phyloP scores from a whole-genome alignment of 2,888 invertebrate species.

The Andrena flavipes region DNA sequence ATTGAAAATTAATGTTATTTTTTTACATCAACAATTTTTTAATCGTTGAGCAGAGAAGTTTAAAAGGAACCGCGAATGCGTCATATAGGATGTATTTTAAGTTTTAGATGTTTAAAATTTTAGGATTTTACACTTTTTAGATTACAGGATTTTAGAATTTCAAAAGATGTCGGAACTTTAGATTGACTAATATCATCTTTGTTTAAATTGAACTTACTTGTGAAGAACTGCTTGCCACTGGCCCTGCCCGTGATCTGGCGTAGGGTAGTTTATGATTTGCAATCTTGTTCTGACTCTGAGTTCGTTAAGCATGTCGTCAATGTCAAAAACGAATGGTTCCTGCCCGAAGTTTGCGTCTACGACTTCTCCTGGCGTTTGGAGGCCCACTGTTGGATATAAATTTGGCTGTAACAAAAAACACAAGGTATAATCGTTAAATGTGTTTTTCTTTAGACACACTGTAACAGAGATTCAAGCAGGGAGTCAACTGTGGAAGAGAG shows the following conservation, averaged over 20 bases:
- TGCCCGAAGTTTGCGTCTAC: constrained; percentile 99
- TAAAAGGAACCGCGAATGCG: too few species aligned
- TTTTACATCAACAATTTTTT: too few species aligned
- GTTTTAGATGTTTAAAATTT: not conserved
- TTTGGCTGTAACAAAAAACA: constrained; percentile 89
- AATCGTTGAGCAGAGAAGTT: too few species aligned
- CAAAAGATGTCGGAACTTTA: not conserved
- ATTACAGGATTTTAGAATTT: not conserved
- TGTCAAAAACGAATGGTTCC: constrained; percentile 98
- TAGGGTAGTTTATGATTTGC: constrained; percentile 94
- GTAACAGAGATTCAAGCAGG: too few species aligned
- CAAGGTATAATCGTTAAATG: not conserved
- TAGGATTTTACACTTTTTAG: not conserved
- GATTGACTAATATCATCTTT: not conserved
- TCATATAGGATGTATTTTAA: not conserved
- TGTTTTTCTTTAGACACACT: not conserved
- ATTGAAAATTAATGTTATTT: too few species aligned
- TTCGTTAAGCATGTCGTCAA: constrained; percentile 98
- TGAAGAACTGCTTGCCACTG: constrained; percentile 97
- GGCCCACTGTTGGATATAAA: constrained; percentile 98
- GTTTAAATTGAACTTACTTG: constrained; percentile 87
- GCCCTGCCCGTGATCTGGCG: constrained; percentile 92
- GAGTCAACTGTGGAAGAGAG: too few species aligned
- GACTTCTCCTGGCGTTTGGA: constrained; percentile 99
- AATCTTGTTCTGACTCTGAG: constrained; percentile 92